Base-by-base conservation (phyloP, 2,113 vertebrate species). In the Struthio camelus region DNA sequence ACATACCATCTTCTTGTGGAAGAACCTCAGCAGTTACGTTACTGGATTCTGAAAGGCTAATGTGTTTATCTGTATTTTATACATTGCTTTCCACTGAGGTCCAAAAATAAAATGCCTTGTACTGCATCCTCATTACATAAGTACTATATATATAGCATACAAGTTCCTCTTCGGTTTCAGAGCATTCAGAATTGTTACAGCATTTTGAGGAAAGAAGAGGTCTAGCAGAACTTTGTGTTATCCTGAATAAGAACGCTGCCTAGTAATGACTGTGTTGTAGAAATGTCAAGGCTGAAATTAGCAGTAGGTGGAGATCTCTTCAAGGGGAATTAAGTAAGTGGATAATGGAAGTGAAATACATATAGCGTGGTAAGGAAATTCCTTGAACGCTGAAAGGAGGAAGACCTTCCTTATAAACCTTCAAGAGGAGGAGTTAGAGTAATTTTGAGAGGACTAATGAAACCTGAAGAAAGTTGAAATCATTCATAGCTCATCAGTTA, bases 91-190 rank as follows among this genome's bases (percentile, higher is more conserved):
- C 77, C 56, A 61, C 27, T 80, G 75, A 92, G 78, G 70, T 85
- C 91, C 89, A 96, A 96, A 95, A 96, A 97, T 94, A 93, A 96
- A 96, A 90, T 71, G 83, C 51, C 73, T 95, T 83, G 40, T 84
- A 85, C 38, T 87, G 81, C 72, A 81, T 91, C 72, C 92, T 90
- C 71, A 89, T 95, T 93, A 87, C 48, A 50, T 97, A 96, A 97
- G 86, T 65, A 58, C 80, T 85, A 93, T 85, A 89, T 90, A 89
- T 85, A 94, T 72, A 85, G 54, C 48, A 91, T 53, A 80, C 54
- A 82, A 92, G 73, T 75, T 89, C 91, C 77, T 78, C 90, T 34
- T 89, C 76, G 81, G 80, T 77, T 93, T 92, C 86, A 50, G 46
- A 92, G 28, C 66, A 67, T 51, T 25, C 14, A 75, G 70, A 80